These are phyloP conservation scores for Notothenia rossii DNA, from an alignment of 2,113 vertebrate species.

Conservation along the genomic window DNA sequence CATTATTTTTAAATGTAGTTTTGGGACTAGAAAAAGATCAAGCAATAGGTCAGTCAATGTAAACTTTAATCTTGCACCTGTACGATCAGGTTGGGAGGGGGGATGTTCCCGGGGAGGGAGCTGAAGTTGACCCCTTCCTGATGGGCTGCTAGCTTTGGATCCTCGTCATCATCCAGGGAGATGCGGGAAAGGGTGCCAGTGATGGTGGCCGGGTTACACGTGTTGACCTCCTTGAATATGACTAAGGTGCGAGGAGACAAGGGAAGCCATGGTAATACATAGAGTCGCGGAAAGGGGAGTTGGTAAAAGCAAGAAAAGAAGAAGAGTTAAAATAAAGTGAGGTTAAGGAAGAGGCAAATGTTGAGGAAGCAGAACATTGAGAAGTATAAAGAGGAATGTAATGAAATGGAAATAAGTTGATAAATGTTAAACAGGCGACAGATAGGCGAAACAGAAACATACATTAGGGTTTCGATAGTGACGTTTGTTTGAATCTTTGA, in stretches of 20 bases:
- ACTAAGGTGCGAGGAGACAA: slow-evolving; percentile 79
- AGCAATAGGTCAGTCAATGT: background rate
- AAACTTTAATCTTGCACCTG: slow-evolving; percentile 79
- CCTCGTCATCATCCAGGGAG: slow-evolving; percentile 96
- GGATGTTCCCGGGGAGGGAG: slow-evolving; percentile 94
- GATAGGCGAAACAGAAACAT: background rate
- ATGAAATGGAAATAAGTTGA: slow-evolving; percentile 26
- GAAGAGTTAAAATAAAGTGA: slow-evolving; percentile 6
- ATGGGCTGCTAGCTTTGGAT: slow-evolving; percentile 92
- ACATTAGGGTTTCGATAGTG: background rate
- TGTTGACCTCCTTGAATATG: slow-evolving; percentile 98
- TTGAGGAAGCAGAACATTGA: background rate
- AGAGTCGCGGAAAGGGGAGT: slow-evolving; percentile 5
- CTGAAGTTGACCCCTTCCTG: slow-evolving; percentile 93
- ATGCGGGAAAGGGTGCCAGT: slow-evolving; percentile 97
- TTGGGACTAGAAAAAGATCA: background rate
- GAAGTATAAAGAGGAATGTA: slow-evolving; percentile 5
- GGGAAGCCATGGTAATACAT: slow-evolving; percentile 10
- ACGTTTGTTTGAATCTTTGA: slow-evolving; percentile 22
- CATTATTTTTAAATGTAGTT: background rate
- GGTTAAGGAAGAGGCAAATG: background rate
- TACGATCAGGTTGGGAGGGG: slow-evolving; percentile 90
- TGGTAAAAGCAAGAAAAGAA: slow-evolving; percentile 8
- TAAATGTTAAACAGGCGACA: slow-evolving; percentile 17
- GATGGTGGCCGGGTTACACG: slow-evolving; percentile 97